Evolutionary conservation across 2,888 invertebrate genomes (phyloP).

Genomic region (Nomada ruficornis): DNA sequence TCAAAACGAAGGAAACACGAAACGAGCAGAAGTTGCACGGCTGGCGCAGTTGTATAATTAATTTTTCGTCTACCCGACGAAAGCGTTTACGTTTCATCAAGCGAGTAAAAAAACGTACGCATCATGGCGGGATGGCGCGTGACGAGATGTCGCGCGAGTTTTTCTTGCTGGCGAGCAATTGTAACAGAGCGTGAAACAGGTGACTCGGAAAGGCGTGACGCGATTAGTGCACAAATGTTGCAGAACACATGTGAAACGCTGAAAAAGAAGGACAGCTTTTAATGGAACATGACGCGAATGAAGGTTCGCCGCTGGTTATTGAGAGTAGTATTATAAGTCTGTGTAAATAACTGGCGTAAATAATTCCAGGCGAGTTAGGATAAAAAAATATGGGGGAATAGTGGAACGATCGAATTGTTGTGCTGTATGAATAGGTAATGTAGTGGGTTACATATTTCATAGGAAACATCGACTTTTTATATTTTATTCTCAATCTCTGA

Average conservation of each 20-base stretch:
- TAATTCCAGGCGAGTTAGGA: too few relatives aligned
- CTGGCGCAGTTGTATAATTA: conserved; percentile 23
- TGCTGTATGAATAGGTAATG: too few relatives aligned
- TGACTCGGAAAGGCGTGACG: conserved; percentile 7
- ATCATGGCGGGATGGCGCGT: background rate
- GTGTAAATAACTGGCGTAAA: background rate
- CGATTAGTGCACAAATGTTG: conserved; percentile 32
- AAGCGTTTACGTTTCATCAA: conserved; percentile 24
- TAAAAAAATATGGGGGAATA: too few relatives aligned
- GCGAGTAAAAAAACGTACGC: conserved; percentile 14
- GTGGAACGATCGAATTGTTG: too few relatives aligned
- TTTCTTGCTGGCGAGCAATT: conserved; percentile 14
- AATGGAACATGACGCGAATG: conserved; percentile 16
- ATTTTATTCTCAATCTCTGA: too few relatives aligned
- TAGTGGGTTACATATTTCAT: too few relatives aligned
- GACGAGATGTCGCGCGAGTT: conserved; percentile 17
- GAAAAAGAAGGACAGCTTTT: conserved; percentile 6
- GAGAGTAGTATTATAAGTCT: background rate
- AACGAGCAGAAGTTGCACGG: background rate
- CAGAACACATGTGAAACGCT: conserved; percentile 5
- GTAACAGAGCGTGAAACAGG: conserved; percentile 9
- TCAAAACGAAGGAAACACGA: background rate
- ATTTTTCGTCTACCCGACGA: conserved; percentile 23
- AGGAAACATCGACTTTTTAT: too few relatives aligned
- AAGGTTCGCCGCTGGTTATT: background rate